Percentiles rank a stretch among this genome's conserved stretches.
Conservation (phyloP, 2,888 invertebrate genomes). For the Pecten maximus region DNA sequence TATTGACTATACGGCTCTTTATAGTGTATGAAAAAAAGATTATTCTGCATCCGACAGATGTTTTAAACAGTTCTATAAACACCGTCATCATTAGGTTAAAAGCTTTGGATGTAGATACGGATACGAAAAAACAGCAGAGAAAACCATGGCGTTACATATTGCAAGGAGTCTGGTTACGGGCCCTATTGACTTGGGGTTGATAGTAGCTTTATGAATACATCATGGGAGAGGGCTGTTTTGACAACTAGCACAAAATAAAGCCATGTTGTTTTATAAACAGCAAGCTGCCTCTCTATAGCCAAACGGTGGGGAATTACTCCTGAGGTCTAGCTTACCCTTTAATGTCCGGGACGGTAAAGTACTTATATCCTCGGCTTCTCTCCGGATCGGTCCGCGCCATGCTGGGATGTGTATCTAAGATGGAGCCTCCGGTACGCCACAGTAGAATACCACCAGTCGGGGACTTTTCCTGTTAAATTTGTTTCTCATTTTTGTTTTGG, state of each 20-base stretch:
- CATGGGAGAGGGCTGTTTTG: background rate
- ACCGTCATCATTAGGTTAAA: slow-evolving; percentile 26
- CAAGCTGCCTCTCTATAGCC: background rate
- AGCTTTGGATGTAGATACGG: slow-evolving; percentile 6
- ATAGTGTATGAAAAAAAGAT: background rate
- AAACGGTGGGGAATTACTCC: slow-evolving; percentile 7
- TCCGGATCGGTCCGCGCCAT: background rate
- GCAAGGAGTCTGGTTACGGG: background rate
- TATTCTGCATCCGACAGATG: background rate
- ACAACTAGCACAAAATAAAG: slow-evolving; percentile 31
- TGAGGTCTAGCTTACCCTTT: background rate
- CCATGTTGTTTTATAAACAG: slow-evolving; percentile 35
- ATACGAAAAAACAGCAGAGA: background rate
- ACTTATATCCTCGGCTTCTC: background rate
- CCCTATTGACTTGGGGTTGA: background rate
- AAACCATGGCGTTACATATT: slow-evolving; percentile 13
- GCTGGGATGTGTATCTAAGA: slow-evolving; percentile 11
- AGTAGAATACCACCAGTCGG: background rate
- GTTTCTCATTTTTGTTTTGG: background rate
- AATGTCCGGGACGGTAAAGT: slow-evolving; percentile 4
- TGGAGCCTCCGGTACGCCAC: background rate
- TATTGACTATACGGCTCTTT: background rate
- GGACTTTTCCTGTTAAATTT: slow-evolving; percentile 10
- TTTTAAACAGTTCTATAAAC: background rate
- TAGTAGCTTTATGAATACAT: slow-evolving; percentile 20